Evolutionary conservation across 2,113 vertebrate species (phyloP).

Genomic region (Cettia cetti): DNA sequence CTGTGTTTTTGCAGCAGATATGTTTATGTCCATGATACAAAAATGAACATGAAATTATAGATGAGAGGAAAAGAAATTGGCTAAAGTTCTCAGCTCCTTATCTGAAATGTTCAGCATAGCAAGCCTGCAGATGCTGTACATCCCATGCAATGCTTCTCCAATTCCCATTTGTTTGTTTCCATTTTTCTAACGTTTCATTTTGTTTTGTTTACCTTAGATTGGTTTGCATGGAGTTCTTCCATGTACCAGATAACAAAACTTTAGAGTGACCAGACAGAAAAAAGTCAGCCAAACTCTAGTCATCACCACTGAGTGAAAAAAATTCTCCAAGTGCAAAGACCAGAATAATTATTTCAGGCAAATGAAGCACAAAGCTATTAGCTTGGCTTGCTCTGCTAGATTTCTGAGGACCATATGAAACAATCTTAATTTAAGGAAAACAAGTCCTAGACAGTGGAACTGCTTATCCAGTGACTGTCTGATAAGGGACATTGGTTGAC

Average conservation of each 20-base stretch:
- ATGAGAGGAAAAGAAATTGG: not conserved
- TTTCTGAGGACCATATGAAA: not conserved
- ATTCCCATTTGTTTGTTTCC: not conserved
- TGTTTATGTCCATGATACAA: not conserved
- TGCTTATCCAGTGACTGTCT: not conserved
- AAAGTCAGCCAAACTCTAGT: not conserved
- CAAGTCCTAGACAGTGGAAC: not conserved
- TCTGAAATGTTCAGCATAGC: not conserved
- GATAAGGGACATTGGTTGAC: not conserved
- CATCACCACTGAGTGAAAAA: not conserved
- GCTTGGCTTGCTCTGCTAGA: not conserved
- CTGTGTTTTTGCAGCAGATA: not conserved
- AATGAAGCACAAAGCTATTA: not conserved
- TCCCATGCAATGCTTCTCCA: not conserved
- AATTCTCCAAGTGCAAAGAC: not conserved
- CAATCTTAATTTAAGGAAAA: not conserved
- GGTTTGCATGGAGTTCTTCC: not conserved
- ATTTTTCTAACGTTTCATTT: not conserved
- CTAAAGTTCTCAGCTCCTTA: slow-evolving; percentile 12
- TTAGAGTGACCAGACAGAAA: not conserved
- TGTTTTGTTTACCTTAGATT: not conserved
- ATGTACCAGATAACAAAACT: not conserved
- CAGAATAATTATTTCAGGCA: not conserved
- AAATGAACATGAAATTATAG: not conserved
- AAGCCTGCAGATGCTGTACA: not conserved